phyloP scores from a whole-genome alignment of 2,797 vertebrate species.

The Syndactyla subalaris region DNA sequence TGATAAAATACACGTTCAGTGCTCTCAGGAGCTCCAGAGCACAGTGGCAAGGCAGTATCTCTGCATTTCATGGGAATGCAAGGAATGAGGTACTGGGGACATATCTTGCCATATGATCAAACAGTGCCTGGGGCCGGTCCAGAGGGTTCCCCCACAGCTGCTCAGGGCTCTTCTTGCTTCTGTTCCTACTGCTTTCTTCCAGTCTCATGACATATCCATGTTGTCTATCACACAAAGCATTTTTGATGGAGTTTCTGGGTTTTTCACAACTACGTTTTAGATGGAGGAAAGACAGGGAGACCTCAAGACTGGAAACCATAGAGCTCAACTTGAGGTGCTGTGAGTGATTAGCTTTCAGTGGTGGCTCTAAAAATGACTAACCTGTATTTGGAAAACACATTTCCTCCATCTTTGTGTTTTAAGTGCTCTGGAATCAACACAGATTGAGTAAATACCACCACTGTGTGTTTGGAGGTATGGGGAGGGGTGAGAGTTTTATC shows the following conservation, averaged over 20 bases:
- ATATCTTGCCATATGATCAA: not conserved
- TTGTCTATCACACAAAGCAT: not conserved
- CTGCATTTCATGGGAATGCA: not conserved
- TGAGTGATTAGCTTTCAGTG: not conserved
- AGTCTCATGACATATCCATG: fast-evolving
- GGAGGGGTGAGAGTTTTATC: not conserved
- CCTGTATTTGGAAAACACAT: not conserved
- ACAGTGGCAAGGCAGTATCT: not conserved
- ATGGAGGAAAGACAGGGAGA: not conserved
- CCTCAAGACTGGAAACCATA: not conserved
- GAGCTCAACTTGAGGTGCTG: not conserved
- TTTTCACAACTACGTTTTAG: not conserved
- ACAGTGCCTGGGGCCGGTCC: not conserved
- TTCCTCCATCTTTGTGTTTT: not conserved
- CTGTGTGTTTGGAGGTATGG: not conserved
- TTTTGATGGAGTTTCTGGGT: not conserved
- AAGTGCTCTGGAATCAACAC: not conserved
- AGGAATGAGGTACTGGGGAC: not conserved
- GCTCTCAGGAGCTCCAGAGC: not conserved
- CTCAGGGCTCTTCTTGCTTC: not conserved
- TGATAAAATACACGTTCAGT: fast-evolving
- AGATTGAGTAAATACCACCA: not conserved
- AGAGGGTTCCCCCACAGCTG: not conserved
- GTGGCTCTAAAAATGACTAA: not conserved
- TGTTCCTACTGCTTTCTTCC: not conserved